Evolutionary conservation across 2,113 vertebrate species (phyloP), one percentile per base, ranked within the genome.

Genomic region (Leucosticte australis): DNA sequence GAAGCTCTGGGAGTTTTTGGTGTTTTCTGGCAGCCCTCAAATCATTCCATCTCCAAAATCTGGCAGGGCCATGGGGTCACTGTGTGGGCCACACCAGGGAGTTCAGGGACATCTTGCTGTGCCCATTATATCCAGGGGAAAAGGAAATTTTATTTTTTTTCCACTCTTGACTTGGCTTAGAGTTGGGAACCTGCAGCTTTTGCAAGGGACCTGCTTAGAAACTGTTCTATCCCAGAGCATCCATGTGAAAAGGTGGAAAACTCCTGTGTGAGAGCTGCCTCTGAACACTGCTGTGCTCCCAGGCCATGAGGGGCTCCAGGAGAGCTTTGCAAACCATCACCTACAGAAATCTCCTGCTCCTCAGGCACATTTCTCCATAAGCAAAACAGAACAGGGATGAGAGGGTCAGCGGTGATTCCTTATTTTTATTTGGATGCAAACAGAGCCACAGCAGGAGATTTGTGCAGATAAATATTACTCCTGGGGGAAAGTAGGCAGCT

Each of bases 61-160:
- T 0, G 0, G 10, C 15, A 21, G 8, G 39, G 12, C 37, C 26
- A 4, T 41, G 35, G 47, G 24, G 37, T 22, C 0, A 0, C 31
- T 35, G 31, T 14, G 39, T 24, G 26, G 30, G 30, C 71, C 15
- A 1, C 24, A 2, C 6, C 70, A 15, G 53, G 26, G 52, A 77
- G 76, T 62, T 27, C 44, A 16, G 69, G 39, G 27, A 24, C 11
- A 12, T 15, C 19, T 18, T 46, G 10, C 35, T 13, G 7, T 16
- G 16, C 33, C 19, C 6, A 0, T 28, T 28, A 13, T 6, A 74
- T 3, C 13, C 28, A 17, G n/a, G 8, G 19, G 1, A 39, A 67
- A 62, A 14, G 5, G 1, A 55, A 67, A 35, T 15, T 1, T 8
- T 41, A 14, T 10, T 31, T 49, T 44, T 64, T 3, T 2, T 0